Evolutionary conservation across 2,797 vertebrate species (phyloP).

Genomic region (Telmatherina bonti): DNA sequence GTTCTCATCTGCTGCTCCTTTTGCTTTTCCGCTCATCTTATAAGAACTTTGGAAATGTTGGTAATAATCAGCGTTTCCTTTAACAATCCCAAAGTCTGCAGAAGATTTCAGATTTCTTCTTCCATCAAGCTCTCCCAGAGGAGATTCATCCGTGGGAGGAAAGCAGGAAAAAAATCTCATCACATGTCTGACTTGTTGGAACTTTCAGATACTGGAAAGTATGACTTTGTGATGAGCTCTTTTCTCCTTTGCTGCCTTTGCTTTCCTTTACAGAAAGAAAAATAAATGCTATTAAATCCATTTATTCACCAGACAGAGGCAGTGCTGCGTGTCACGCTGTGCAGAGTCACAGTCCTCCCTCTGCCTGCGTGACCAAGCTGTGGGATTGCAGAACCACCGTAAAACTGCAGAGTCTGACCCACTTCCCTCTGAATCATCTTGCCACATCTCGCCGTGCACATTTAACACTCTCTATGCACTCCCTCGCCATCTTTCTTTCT

Average conservation of each 20-base stretch:
- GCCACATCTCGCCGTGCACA: slow-evolving; percentile 32
- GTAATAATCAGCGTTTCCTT: no score
- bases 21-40: no score
- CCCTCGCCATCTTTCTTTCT: slow-evolving; percentile 5
- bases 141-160: no score
- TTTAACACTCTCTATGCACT: slow-evolving; percentile 24
- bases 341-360: slow-evolving; percentile 6
- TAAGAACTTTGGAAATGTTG: no score
- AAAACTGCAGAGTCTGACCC: slow-evolving; percentile 61
- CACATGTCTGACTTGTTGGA: slow-evolving; percentile 1
- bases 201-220: slow-evolving; percentile 1
- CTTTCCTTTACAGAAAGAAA: no score
- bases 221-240: neutral
- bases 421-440: slow-evolving; percentile 56
- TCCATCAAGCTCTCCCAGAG: no score
- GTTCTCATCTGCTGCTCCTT: no score
- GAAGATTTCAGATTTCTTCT: no score
- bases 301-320: slow-evolving; percentile 25
- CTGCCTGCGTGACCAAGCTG: slow-evolving; percentile 24
- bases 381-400: slow-evolving; percentile 34
- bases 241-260: neutral
- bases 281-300: neutral
- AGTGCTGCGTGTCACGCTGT: slow-evolving; percentile 2
- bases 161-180: neutral
- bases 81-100: no score